phyloP scores from a whole-genome alignment of 2,888 invertebrate species.

The Choreutis nemorana region DNA sequence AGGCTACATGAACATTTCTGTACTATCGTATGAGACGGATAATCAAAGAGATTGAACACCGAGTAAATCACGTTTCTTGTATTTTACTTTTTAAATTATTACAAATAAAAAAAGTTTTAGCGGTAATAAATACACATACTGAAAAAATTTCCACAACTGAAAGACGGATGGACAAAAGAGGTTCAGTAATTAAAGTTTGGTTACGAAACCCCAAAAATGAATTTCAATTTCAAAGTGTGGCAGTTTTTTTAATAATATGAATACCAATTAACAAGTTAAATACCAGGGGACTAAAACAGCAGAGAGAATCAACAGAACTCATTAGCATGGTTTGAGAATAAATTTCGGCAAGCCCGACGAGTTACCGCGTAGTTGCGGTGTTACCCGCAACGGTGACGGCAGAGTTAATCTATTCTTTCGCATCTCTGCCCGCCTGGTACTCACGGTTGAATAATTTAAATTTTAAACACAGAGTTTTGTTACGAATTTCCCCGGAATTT shows the following conservation, averaged over 20 bases:
- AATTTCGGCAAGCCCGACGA: constrained; percentile 15
- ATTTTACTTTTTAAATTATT: too few species aligned
- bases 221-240: constrained; percentile 3
- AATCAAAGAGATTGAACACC: too few species aligned
- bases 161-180: too few species aligned
- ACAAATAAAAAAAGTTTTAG: too few species aligned
- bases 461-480: constrained; percentile 16
- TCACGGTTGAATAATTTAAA: constrained; percentile 17
- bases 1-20: too few species aligned
- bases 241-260: constrained; percentile 1
- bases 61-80: too few species aligned
- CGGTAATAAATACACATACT: too few species aligned
- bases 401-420: constrained; percentile 24
- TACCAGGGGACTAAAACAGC: constrained; percentile 15
- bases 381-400: constrained; percentile 16
- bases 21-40: too few species aligned
- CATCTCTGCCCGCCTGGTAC: constrained; percentile 20
- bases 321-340: constrained; percentile 28
- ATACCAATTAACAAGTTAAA: constrained; percentile 3
- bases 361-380: constrained; percentile 13
- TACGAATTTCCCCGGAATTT: constrained; percentile 2
- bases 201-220: too few species aligned
- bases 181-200: too few species aligned
- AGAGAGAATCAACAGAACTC: constrained; percentile 19
- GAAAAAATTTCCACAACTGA: too few species aligned